Conservation (phyloP, 2,797 vertebrate species). For the Anas bahamensis region DNA sequence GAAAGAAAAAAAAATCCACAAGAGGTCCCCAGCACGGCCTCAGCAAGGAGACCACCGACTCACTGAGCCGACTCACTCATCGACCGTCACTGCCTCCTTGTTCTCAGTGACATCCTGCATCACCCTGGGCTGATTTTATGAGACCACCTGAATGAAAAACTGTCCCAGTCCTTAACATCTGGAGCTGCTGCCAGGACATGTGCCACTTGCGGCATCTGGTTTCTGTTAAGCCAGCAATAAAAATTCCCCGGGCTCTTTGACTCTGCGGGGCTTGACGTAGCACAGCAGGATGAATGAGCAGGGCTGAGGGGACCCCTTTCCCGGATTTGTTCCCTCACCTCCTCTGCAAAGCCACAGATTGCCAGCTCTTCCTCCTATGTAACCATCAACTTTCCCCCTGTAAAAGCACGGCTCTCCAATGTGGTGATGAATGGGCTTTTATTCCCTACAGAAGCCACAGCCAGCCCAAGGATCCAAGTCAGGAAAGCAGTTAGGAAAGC, state of each 20-base stretch:
- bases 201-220: neutral
- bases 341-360: conserved; percentile 6
- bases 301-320: neutral
- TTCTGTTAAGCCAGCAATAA: conserved; percentile 37
- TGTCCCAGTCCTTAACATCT: neutral
- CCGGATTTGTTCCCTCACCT: neutral
- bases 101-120: accelerated
- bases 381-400: neutral
- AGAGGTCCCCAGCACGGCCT: neutral
- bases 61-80: neutral
- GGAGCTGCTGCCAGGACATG: neutral
- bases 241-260: conserved; percentile 17
- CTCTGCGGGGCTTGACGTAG: neutral
- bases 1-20: neutral
- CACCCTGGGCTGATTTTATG: neutral
- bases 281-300: neutral
- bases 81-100: neutral
- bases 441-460: neutral
- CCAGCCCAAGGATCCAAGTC: neutral
- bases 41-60: neutral
- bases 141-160: neutral
- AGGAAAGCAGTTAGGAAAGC: conserved; percentile 15
- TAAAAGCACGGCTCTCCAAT: neutral
- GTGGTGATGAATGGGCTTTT: conserved; percentile 19
- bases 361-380: neutral